Evolutionary conservation across 53 echinoderm and acorn worm species (phyloP).

Genomic region (Astropecten irregularis): DNA sequence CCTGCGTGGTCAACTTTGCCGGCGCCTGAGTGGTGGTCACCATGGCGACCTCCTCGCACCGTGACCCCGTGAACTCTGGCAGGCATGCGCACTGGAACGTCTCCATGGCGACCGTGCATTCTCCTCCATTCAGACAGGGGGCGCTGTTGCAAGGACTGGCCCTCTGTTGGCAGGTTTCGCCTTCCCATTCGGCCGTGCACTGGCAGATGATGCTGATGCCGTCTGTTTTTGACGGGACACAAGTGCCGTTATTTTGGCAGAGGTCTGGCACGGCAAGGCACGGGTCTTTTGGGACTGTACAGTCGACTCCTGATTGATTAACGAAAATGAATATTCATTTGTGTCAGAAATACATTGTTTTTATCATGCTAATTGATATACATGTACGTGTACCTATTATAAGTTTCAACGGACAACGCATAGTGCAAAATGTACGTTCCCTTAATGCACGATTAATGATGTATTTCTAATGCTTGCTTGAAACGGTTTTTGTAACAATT

Average conservation of each 20-base stretch:
- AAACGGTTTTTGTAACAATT: too few relatives aligned
- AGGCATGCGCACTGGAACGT: slow-evolving; percentile 4
- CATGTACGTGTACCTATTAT: too few relatives aligned
- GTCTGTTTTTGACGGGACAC: not conserved
- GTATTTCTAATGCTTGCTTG: too few relatives aligned
- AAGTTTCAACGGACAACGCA: too few relatives aligned
- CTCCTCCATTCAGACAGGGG: slow-evolving; percentile 9
- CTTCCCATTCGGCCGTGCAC: slow-evolving; percentile 10
- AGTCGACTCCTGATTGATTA: not conserved
- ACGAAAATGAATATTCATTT: not conserved
- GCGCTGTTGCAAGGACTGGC: not conserved
- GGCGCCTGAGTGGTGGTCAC: too few relatives aligned
- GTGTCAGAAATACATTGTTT: too few relatives aligned
- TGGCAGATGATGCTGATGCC: not conserved
- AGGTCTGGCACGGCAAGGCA: not conserved
- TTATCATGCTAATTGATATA: too few relatives aligned
- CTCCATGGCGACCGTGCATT: not conserved
- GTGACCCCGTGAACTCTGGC: not conserved
- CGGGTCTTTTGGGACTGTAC: not conserved
- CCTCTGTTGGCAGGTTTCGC: not conserved
- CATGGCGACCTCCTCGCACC: not conserved
- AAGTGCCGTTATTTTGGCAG: slow-evolving; percentile 27
- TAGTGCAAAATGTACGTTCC: too few relatives aligned
- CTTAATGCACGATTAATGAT: too few relatives aligned
- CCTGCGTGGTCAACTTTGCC: not conserved